Evolutionary conservation across 2,113 vertebrate species (phyloP).

Genomic region (Thamnophis sirtalis): DNA sequence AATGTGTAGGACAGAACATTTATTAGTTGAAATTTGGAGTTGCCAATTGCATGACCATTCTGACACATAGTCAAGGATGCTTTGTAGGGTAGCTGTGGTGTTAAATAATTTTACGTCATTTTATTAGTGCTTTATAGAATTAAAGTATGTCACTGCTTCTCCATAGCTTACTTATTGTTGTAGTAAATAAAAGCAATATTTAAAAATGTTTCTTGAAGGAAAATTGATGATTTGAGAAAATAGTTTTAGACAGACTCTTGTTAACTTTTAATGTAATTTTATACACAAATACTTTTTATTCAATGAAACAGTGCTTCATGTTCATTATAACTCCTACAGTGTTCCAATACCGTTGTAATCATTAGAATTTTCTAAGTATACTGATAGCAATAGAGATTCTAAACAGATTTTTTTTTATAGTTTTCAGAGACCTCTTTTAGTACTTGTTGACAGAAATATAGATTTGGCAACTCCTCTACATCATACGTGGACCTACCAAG

Average conservation of each 20-base stretch:
- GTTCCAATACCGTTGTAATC: neutral
- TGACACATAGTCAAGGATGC: too few species aligned
- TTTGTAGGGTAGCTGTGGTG: too few species aligned
- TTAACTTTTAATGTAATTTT: neutral
- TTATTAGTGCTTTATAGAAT: neutral
- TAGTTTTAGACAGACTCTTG: neutral
- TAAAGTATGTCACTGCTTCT: neutral
- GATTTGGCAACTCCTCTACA: conserved; percentile 98
- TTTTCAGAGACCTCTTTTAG: conserved; percentile 93
- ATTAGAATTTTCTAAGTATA: conserved; percentile 35
- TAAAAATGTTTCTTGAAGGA: neutral
- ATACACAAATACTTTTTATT: neutral
- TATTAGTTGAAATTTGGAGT: too few species aligned
- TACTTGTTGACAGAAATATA: conserved; percentile 93
- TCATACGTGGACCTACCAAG: conserved; percentile 99
- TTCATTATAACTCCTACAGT: neutral
- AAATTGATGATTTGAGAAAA: neutral
- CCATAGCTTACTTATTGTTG: neutral
- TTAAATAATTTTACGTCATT: too few species aligned
- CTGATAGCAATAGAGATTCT: conserved; percentile 40
- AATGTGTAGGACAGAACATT: too few species aligned
- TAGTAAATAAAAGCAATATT: neutral
- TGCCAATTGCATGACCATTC: too few species aligned
- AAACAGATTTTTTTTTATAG: conserved; percentile 67
- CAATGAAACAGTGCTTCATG: neutral